These are phyloP conservation scores for Onychomys torridus DNA, from an alignment of 2,797 vertebrate species.

Conservation along the genomic window DNA sequence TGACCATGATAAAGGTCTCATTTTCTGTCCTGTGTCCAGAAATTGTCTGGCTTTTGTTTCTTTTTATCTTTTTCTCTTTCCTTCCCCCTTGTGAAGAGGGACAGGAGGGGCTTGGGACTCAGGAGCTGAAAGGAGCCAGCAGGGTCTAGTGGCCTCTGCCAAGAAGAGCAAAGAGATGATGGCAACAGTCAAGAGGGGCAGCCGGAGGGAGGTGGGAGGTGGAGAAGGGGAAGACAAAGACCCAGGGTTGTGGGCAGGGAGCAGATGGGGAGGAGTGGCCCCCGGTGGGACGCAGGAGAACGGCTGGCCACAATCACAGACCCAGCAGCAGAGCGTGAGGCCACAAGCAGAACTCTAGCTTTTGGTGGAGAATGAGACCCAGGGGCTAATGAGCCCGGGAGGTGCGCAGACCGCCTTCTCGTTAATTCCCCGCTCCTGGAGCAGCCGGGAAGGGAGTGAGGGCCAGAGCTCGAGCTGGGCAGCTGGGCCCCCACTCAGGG, in stretches of 20 bases:
- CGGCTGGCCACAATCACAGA: constrained; percentile 66
- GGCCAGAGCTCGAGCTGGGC: constrained; percentile 23
- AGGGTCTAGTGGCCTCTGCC: accelerated
- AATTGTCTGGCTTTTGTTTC: neutral
- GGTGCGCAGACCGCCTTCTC: constrained; percentile 51
- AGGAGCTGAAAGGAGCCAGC: neutral
- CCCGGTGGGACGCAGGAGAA: constrained; percentile 53
- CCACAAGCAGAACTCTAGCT: constrained; percentile 67
- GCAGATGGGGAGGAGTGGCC: constrained; percentile 66
- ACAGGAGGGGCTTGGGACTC: accelerated
- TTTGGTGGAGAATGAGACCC: constrained; percentile 48
- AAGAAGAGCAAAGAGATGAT: constrained; percentile 32
- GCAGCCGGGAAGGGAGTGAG: neutral
- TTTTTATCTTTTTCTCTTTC: too few species aligned
- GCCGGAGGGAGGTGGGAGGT: accelerated
- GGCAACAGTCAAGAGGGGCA: constrained; percentile 19
- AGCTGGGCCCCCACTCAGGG: constrained; percentile 70
- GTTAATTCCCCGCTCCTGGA: constrained; percentile 77
- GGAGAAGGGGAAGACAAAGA: constrained; percentile 45
- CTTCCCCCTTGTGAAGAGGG: neutral
- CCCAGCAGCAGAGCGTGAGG: constrained; percentile 72
- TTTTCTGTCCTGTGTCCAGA: neutral
- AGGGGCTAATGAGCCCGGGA: constrained; percentile 79
- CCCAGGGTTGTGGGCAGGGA: neutral
- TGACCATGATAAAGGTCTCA: neutral